A percentile compares a stretch with the other conserved stretches of the same genome.
Evolutionary conservation across 1,140 invertebrate species (phyloP).

Genomic region (Phortica variegata): DNA sequence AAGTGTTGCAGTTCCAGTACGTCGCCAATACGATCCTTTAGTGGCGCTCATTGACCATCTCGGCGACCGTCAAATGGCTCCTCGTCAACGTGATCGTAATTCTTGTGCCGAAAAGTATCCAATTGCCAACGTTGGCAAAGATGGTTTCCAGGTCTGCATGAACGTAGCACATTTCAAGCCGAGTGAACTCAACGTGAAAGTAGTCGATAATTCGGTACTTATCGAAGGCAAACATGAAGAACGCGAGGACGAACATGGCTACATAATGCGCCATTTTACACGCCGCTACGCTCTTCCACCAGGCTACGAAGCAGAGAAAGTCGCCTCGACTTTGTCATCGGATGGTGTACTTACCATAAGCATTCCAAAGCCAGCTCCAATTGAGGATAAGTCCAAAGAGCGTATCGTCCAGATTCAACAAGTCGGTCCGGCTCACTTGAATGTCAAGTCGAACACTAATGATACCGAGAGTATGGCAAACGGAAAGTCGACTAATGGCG

Average conservation of each 20-base stretch:
- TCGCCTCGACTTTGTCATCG: conserved; percentile 68
- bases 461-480: conserved; percentile 17
- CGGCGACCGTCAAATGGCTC: conserved; percentile 17
- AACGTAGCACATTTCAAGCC: conserved; percentile 72
- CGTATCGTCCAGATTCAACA: conserved; percentile 34
- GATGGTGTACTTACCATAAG: conserved; percentile 73
- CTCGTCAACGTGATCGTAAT: no score
- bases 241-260: conserved; percentile 65
- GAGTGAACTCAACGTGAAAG: conserved; percentile 75
- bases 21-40: no score
- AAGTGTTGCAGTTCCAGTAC: no score
- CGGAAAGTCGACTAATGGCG: conserved; percentile 17
- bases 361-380: conserved; percentile 59
- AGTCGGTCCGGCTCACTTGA: conserved; percentile 32
- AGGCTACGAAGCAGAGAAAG: conserved; percentile 65
- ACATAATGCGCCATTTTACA: conserved; percentile 66
- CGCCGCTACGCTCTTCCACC: conserved; percentile 69
- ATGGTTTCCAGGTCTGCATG: conserved; percentile 62
- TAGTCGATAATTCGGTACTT: conserved; percentile 66
- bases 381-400: conserved; percentile 46
- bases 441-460: conserved; percentile 25
- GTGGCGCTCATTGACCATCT: no score
- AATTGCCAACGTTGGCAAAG: conserved; percentile 41
- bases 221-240: conserved; percentile 73
- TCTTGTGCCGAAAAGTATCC: no score